Evolutionary conservation across 2,888 invertebrate genomes (phyloP), one percentile per base, ranked within the genome.

Genomic region (Parochlus steinenii): DNA sequence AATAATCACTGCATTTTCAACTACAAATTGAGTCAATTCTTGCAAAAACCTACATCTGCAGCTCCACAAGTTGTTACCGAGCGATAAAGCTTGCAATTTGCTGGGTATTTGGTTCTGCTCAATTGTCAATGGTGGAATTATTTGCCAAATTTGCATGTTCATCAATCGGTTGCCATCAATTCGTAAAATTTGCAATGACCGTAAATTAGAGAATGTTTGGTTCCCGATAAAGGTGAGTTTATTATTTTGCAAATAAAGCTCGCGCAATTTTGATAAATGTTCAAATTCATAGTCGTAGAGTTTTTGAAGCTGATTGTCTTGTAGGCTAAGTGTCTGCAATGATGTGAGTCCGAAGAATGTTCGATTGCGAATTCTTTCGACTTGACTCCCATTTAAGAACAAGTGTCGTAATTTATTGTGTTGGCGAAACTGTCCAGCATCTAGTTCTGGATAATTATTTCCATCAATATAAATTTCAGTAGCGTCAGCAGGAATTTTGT

Each of bases 381-480:
- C 77, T 39, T 74, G 75, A 50, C 86, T 87, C 47, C 70, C 74
- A 60, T 90, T 90, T 39, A 89, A 80, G 53, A 75, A 90, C 17
- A 90, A 62, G 39, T 80, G 76, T 46, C 78, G 69, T 68, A 90
- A 75, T 60, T 89, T 87, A 58, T 89, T 89, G 31, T 89, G 68
- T 0, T 89, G 92, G 45, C 93, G 85, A 55, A 93, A 92, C 33
- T 83, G 82, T 54, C 90, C 87, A 53, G 83, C 80, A 53, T 82
- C 78, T 34, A 93, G 62, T 50, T 83, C 78, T 34, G 72, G 75
- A 43, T 93, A 72, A 47, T 81, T 74, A 54, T 90, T 89, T 22
- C 90, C 90, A 53, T 90, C 90, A 48, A 93, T 64, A 56, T 86
- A 87, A 39, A 93, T 78, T 52, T 90, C 83, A 12, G 92, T 90